Evolutionary conservation across 2,888 invertebrate species (phyloP).

Genomic region (Ommatoiulus sabulosus): DNA sequence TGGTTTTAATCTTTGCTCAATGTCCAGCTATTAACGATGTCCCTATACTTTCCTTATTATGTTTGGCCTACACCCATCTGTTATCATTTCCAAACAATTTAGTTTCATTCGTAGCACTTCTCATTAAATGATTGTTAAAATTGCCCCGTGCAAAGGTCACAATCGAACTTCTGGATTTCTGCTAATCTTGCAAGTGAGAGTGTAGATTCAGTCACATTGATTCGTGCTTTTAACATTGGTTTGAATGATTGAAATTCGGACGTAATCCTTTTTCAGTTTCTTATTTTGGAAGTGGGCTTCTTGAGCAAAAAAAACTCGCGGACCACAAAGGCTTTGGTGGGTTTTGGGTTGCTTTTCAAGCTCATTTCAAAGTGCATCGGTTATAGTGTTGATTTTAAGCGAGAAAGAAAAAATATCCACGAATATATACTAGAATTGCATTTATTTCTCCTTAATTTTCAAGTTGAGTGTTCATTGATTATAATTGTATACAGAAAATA

Average conservation of each 20-base stretch:
- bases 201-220: background rate
- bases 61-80: too few relatives aligned
- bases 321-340: constrained; percentile 17
- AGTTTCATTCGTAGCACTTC: too few relatives aligned
- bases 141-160: background rate
- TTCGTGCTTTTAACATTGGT: background rate
- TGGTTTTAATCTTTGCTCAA: background rate
- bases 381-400: constrained; percentile 45
- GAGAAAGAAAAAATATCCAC: constrained; percentile 48
- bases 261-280: constrained; percentile 29
- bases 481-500: constrained; percentile 48
- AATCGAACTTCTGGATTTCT: background rate
- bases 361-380: constrained; percentile 41
- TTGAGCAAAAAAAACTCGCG: constrained; percentile 16
- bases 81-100: too few relatives aligned
- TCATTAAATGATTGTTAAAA: background rate
- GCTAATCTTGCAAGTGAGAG: background rate
- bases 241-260: background rate
- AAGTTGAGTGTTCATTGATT: constrained; percentile 46
- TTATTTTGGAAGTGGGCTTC: constrained; percentile 13
- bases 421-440: constrained; percentile 47
- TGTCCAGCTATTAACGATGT: background rate
- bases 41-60: too few relatives aligned
- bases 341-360: constrained; percentile 35
- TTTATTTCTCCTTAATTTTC: constrained; percentile 46